phyloP scores from a whole-genome alignment of 2,797 vertebrate species.

The Siniperca scherzeri region DNA sequence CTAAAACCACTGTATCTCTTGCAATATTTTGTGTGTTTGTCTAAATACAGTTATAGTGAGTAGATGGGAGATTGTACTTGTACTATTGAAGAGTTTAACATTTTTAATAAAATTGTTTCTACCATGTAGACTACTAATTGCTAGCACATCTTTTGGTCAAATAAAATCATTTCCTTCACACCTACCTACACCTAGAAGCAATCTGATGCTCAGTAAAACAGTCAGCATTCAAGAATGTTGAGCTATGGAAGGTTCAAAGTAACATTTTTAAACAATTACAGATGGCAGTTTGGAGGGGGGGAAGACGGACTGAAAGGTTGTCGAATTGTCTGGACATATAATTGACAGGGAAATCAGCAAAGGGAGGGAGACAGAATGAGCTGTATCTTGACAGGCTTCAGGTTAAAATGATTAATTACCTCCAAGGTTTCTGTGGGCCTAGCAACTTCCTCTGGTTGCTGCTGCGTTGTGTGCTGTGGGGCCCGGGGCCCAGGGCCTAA shows the following conservation, averaged over 20 bases:
- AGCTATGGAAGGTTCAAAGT: constrained; percentile 64
- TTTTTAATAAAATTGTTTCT: background rate
- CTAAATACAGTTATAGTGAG: background rate
- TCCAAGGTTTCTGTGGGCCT: constrained; percentile 84
- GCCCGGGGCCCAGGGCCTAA: constrained; percentile 71
- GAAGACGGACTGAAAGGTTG: constrained; percentile 72
- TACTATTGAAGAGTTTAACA: constrained; percentile 9
- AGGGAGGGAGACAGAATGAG: constrained; percentile 82
- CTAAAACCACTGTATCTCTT: background rate
- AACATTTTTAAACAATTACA: constrained; percentile 81
- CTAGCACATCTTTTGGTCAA: background rate
- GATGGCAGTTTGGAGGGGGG: constrained; percentile 68
- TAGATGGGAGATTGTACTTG: background rate
- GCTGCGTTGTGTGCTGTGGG: constrained; percentile 75
- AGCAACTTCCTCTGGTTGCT: constrained; percentile 92
- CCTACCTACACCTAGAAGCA: constrained; percentile 36
- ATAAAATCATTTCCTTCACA: constrained; percentile 26
- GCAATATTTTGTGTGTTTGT: background rate
- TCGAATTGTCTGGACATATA: constrained; percentile 83
- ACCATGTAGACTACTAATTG: background rate
- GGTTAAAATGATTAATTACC: constrained; percentile 97
- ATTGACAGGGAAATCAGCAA: constrained; percentile 93
- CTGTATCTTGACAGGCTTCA: constrained; percentile 93
- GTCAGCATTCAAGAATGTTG: constrained; percentile 63
- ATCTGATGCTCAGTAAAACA: constrained; percentile 57